Percentiles rank a stretch among this genome's conserved stretches.
Evolutionary conservation across 2,888 invertebrate species (phyloP).

Genomic region (Theodoxus fluviatilis): DNA sequence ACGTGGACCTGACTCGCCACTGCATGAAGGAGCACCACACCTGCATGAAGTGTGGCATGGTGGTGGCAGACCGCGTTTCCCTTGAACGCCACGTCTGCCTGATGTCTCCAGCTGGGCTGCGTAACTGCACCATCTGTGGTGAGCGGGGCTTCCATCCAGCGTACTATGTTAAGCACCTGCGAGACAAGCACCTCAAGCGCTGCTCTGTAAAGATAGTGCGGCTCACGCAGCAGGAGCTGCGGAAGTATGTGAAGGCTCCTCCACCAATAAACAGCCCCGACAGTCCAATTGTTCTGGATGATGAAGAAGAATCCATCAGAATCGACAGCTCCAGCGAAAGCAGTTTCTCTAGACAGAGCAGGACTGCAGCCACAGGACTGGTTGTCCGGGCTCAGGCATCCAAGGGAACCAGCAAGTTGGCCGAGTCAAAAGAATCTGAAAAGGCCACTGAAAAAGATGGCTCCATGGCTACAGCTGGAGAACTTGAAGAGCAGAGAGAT

Average conservation of each 20-base stretch:
- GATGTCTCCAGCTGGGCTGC: constrained; percentile 40
- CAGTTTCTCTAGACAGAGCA: no score
- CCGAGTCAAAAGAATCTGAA: no score
- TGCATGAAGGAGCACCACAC: constrained; percentile 55
- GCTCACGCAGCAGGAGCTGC: constrained; percentile 33
- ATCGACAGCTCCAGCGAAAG: no score
- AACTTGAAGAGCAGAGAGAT: no score
- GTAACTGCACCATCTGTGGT: constrained; percentile 48
- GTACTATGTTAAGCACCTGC: constrained; percentile 43
- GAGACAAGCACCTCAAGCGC: constrained; percentile 47
- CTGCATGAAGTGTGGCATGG: constrained; percentile 57
- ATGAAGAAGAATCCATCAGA: not conserved
- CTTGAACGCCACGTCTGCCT: constrained; percentile 47
- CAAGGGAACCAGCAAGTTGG: no score
- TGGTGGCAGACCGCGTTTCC: constrained; percentile 47
- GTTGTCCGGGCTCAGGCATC: no score
- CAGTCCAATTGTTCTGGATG: not conserved
- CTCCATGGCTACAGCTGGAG: no score
- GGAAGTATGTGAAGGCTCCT: not conserved
- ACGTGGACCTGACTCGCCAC: constrained; percentile 55
- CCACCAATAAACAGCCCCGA: not conserved
- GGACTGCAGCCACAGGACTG: no score
- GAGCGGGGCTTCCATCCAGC: constrained; percentile 41
- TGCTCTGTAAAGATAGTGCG: constrained; percentile 44
- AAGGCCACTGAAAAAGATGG: no score